Base-by-base conservation (phyloP, 2,888 invertebrate species). In the Tenthredo notha region DNA sequence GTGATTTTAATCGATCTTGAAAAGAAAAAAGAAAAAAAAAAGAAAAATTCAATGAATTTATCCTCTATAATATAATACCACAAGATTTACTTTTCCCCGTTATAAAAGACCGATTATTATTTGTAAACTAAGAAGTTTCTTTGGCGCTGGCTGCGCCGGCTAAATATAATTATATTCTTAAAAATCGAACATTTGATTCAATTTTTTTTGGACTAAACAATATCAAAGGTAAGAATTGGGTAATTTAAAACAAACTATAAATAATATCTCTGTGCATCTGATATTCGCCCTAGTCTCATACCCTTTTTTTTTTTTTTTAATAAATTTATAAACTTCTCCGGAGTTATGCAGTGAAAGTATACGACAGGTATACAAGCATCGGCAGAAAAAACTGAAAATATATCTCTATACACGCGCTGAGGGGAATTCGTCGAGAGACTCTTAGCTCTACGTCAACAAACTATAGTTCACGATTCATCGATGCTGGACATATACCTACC, bases 361-460 rank as follows among this genome's bases (percentile, higher is more conserved):
- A 54, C n/a, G n/a, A 37, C 37, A 37, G 37, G 37, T 37, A 37
- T 54, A 50, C 1, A 54, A n/a, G n/a, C 54, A 54, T 54, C 54
- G 54, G 54, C 5, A 54, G 7, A 54, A 54, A 54, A 50, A 54
- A 54, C 54, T 54, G 7, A 54, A n/a, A 54, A 54, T 54, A 50
- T 0, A n/a, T n/a, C 1, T 54, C 15, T 43, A 50, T 50, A 54
- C 54, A 54, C n/a, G 54, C 54, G 54, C 7, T 54, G 7, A 54
- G n/a, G n/a, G 54, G n/a, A 54, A n/a, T 54, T 54, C 54, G 54
- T 54, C 54, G 54, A 54, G 54, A 54, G 54, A 0, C 54, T 54
- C 54, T 54, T 54, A 54, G n/a, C 54, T 54, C 54, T 54, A n/a
- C 54, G 54, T 54, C 54, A 54, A 54, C 54, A 54, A 54, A 54